phyloP scores from a whole-genome alignment of 2,888 invertebrate genomes.

The Dysmachus trigonus region DNA sequence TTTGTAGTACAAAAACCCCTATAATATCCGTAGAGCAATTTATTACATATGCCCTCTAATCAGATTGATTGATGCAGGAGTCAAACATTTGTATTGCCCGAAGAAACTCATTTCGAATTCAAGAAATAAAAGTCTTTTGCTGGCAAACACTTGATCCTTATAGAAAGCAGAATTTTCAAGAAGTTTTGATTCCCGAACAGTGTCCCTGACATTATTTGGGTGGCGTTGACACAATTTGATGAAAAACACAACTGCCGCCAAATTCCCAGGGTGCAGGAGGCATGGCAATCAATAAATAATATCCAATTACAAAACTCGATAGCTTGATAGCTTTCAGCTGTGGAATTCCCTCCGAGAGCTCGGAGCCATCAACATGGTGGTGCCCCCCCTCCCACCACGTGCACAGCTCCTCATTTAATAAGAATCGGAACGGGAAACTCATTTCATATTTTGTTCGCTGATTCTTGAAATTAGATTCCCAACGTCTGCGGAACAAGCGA shows the following conservation, averaged over 20 bases:
- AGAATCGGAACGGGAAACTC: conserved; percentile 43
- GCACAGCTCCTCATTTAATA: conserved; percentile 23
- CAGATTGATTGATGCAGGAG: conserved; percentile 28
- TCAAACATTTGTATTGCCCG: conserved; percentile 3
- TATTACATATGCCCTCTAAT: not conserved
- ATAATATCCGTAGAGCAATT: not conserved
- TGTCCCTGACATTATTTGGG: not conserved
- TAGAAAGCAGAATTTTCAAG: not conserved
- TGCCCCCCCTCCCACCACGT: no score
- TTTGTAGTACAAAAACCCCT: not conserved
- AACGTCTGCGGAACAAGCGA: not conserved
- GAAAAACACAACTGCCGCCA: not conserved
- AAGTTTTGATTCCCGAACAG: not conserved
- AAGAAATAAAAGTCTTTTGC: not conserved
- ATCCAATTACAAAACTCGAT: conserved; percentile 37
- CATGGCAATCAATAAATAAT: conserved; percentile 36
- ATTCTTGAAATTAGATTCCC: conserved; percentile 39
- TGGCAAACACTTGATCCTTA: not conserved
- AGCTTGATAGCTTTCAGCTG: conserved; percentile 19
- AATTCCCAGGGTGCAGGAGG: not conserved
- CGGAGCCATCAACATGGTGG: not conserved
- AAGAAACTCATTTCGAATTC: not conserved
- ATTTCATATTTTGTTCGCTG: conserved; percentile 47
- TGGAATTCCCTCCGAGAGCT: not conserved
- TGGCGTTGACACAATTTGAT: conserved; percentile 21